Conservation (phyloP, 2,888 invertebrate genomes). For the Dorcus parallelipipedus region DNA sequence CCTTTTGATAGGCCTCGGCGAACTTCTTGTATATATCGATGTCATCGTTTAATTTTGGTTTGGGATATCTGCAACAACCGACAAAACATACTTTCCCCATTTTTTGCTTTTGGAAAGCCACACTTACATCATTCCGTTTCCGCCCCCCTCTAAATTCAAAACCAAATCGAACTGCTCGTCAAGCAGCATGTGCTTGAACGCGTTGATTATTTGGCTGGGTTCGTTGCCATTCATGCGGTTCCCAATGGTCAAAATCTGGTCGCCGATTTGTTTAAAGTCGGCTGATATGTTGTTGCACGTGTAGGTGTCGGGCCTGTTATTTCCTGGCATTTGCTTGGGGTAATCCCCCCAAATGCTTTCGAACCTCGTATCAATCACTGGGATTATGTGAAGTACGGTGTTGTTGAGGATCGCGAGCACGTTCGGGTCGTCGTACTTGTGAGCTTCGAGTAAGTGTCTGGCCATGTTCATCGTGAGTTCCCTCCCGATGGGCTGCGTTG, state of each 20-base stretch:
- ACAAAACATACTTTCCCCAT: constrained; percentile 6
- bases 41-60: constrained; percentile 35
- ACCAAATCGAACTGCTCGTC: constrained; percentile 68
- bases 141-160: constrained; percentile 72
- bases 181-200: constrained; percentile 63
- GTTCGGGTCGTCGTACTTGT: constrained; percentile 63
- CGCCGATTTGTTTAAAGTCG: constrained; percentile 62
- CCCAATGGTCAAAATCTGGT: constrained; percentile 56
- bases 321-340: constrained; percentile 43
- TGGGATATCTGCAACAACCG: too few relatives aligned
- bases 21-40: constrained; percentile 51
- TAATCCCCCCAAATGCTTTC: constrained; percentile 49
- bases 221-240: constrained; percentile 45
- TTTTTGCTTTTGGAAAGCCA: background rate
- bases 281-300: constrained; percentile 46
- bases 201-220: constrained; percentile 50
- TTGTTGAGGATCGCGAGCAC: constrained; percentile 64
- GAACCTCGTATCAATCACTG: constrained; percentile 60
- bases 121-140: constrained; percentile 57
- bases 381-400: constrained; percentile 77
- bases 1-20: constrained; percentile 50
- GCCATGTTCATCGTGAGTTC: constrained; percentile 81
- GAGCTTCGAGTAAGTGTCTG: constrained; percentile 73
- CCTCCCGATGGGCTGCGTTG: constrained; percentile 77
- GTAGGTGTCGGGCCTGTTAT: constrained; percentile 30